phyloP scores from a whole-genome alignment of 2,113 vertebrate genomes.

The Tympanuchus pallidicinctus region DNA sequence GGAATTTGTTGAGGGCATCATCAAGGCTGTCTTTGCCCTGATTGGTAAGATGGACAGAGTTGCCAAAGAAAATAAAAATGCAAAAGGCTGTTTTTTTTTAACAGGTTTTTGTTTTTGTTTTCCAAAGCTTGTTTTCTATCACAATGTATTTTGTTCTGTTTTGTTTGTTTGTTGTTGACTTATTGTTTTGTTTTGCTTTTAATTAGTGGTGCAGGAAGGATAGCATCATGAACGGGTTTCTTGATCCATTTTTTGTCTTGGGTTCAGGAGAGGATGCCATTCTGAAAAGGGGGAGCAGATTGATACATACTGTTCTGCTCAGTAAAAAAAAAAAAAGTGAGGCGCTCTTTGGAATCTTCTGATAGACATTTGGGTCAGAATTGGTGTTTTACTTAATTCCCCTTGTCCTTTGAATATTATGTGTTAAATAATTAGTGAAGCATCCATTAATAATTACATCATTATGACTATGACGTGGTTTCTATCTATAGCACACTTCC shows the following conservation, averaged over 20 bases:
- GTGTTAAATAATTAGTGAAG: neutral
- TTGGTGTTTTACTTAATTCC: neutral
- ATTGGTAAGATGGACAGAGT: constrained; percentile 79
- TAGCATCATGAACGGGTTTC: neutral
- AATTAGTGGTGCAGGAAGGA: neutral
- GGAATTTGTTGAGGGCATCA: constrained; percentile 87
- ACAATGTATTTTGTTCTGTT: neutral
- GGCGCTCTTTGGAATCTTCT: neutral
- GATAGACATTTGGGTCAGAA: neutral
- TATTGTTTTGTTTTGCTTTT: neutral
- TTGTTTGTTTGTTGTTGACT: neutral
- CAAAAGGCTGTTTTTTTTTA: neutral
- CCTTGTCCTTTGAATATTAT: neutral
- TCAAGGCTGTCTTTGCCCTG: constrained; percentile 83
- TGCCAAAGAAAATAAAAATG: neutral
- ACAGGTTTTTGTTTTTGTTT: neutral
- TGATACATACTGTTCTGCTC: neutral
- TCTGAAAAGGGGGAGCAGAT: neutral
- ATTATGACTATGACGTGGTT: fast-evolving
- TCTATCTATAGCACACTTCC: fast-evolving
- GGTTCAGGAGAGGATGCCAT: neutral
- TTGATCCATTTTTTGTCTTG: neutral
- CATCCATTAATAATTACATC: neutral
- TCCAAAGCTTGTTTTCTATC: neutral
- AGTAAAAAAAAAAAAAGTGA: neutral